phyloP scores from a whole-genome alignment of 2,797 vertebrate species.

The Sebastes dallii region DNA sequence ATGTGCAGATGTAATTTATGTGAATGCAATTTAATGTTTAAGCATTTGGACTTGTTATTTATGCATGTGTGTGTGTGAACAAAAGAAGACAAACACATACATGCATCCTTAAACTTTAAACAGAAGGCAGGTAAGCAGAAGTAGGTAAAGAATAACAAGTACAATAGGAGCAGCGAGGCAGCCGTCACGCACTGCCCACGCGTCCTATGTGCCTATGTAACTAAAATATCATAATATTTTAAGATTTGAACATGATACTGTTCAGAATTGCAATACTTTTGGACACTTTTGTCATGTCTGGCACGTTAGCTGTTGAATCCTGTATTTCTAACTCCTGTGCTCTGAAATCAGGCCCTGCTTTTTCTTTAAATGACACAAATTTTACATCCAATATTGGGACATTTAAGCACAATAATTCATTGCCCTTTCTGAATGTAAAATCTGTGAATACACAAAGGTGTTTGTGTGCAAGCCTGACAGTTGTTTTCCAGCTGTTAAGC shows the following conservation, averaged over 20 bases:
- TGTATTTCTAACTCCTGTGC: not conserved
- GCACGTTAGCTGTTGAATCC: no score
- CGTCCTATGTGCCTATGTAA: rapidly evolving
- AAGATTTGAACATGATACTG: not conserved
- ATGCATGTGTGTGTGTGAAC: not conserved
- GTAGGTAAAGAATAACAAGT: not conserved
- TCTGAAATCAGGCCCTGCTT: not conserved
- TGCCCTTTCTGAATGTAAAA: not conserved
- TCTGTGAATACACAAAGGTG: not conserved
- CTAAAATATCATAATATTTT: not conserved
- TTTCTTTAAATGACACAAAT: not conserved
- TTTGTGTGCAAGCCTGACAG: not conserved
- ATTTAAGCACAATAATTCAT: not conserved
- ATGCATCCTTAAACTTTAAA: not conserved
- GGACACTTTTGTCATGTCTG: not conserved
- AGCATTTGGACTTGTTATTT: not conserved
- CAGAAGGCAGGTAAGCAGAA: not conserved
- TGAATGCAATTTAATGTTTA: not conserved
- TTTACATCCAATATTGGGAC: not conserved
- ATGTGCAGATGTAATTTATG: slow-evolving; percentile 37
- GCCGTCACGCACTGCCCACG: no score
- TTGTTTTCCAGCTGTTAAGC: slow-evolving; percentile 62
- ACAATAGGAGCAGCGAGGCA: not conserved
- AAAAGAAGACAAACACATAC: not conserved
- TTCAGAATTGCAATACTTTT: not conserved